Base-by-base conservation (phyloP, 2,888 invertebrate genomes). In the Ophion ventricosus region DNA sequence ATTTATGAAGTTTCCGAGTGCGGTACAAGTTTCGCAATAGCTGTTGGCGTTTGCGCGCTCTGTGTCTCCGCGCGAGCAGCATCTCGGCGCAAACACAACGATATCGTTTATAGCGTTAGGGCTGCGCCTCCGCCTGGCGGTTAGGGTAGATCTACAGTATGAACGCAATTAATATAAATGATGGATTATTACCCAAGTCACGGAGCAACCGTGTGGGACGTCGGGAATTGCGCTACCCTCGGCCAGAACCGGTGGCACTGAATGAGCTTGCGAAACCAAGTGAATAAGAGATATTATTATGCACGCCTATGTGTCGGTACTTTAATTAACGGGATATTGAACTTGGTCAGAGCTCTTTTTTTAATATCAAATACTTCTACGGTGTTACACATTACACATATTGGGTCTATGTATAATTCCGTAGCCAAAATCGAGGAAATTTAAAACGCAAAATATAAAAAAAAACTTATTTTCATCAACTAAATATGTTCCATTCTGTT, bases 91-190 rank as follows among this genome's bases (percentile, higher is more conserved):
- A 88, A 90, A 91, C 88, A 89, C 89, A 89, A 86, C 89, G 90
- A 88, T 90, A 91, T 91, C 91, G 90, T 91, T 90, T 89, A 90
- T 90, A 89, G 90, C 88, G 17, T 17, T 17, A 89, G 89, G 70
- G 85, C 84, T 87, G 83, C 79, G 84, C 88, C 88, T 61, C 64
- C 66, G 70, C 54, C 49, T 59, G 56, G 66, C 64, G 69, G 69
- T 57, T 73, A 80, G 84, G 83, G 74, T 74, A 56, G 67, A 81
- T 76, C 87, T 87, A 88, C 86, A 90, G 89, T 89, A 88, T 90
- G 89, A 88, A 86, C 89, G 89, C 91, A 92, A 92, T 92, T 92
- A 92, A 92, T 92, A 92, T 92, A 91, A 92, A 91, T 92, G 92
- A 92, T 91, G 90, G 89, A 92, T 92, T 91, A 91, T 90, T 89